Evolutionary conservation across 2,888 invertebrate genomes (phyloP).

Genomic region (Calameuta idolon): DNA sequence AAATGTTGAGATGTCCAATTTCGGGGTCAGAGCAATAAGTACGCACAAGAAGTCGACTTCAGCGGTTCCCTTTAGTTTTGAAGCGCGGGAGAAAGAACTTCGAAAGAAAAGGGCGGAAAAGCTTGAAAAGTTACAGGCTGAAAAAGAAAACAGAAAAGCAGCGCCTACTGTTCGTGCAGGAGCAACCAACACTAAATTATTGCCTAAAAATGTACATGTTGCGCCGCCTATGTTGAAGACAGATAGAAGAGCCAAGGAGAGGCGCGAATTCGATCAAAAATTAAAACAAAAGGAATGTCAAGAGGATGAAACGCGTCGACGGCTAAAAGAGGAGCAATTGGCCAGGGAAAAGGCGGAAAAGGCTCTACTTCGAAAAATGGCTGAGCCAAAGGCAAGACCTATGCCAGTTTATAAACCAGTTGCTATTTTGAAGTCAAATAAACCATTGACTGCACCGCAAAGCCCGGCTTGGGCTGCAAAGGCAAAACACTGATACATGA

Average conservation of each 20-base stretch:
- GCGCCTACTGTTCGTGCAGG: slow-evolving; percentile 64
- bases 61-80: slow-evolving; percentile 77
- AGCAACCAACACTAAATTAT: slow-evolving; percentile 40
- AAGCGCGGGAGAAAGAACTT: slow-evolving; percentile 72
- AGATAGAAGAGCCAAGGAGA: slow-evolving; percentile 73
- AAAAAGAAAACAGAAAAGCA: slow-evolving; percentile 73
- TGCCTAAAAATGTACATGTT: background rate
- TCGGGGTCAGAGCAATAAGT: slow-evolving; percentile 14
- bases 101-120: slow-evolving; percentile 73
- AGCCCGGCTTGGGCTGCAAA: slow-evolving; percentile 68
- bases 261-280: slow-evolving; percentile 72
- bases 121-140: slow-evolving; percentile 68
- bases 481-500: slow-evolving; percentile 10
- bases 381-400: slow-evolving; percentile 75
- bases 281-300: slow-evolving; percentile 68
- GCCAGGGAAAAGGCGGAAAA: slow-evolving; percentile 69
- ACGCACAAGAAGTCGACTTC: slow-evolving; percentile 27
- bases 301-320: slow-evolving; percentile 69
- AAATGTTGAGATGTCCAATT: slow-evolving; percentile 26
- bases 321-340: slow-evolving; percentile 59
- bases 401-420: slow-evolving; percentile 70
- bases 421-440: slow-evolving; percentile 69
- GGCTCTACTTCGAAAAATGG: slow-evolving; percentile 70
- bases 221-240: slow-evolving; percentile 68
- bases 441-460: slow-evolving; percentile 74